These are phyloP conservation scores for Trichomalopsis sarcophagae DNA, from an alignment of 1,140 invertebrate genomes.

Conservation along the genomic window DNA sequence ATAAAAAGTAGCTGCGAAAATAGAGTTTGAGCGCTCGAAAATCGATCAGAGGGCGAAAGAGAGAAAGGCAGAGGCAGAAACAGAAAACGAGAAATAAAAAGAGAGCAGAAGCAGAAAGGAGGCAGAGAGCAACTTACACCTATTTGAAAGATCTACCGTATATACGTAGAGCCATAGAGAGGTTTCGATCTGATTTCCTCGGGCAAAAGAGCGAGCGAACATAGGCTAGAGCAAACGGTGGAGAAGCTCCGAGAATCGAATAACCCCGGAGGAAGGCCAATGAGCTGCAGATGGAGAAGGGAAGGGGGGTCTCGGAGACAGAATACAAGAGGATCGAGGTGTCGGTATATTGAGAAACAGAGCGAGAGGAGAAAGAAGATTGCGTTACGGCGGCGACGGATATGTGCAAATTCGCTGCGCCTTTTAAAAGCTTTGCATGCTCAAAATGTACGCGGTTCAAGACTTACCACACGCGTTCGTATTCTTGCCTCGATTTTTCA, in stretches of 20 bases:
- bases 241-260: neutral
- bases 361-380: conserved; percentile 17
- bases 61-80: neutral
- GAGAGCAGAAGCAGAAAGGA: neutral
- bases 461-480: neutral
- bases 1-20: too few species aligned
- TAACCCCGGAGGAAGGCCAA: conserved; percentile 9
- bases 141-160: conserved; percentile 15
- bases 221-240: neutral
- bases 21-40: neutral
- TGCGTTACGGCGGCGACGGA: neutral
- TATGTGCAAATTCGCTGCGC: neutral
- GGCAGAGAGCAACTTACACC: neutral
- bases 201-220: conserved; percentile 4
- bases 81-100: too few species aligned
- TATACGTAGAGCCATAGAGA: neutral
- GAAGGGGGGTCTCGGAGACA: neutral
- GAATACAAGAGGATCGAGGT: conserved; percentile 10
- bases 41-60: neutral
- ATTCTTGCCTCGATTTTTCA: too few species aligned
- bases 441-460: neutral
- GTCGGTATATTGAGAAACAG: conserved; percentile 25
- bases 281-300: conserved; percentile 21
- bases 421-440: neutral
- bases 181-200: conserved; percentile 33